These are phyloP conservation scores for Enteromius afrohamiltoni DNA, from an alignment of 2,797 vertebrate genomes.

Conservation along the genomic window DNA sequence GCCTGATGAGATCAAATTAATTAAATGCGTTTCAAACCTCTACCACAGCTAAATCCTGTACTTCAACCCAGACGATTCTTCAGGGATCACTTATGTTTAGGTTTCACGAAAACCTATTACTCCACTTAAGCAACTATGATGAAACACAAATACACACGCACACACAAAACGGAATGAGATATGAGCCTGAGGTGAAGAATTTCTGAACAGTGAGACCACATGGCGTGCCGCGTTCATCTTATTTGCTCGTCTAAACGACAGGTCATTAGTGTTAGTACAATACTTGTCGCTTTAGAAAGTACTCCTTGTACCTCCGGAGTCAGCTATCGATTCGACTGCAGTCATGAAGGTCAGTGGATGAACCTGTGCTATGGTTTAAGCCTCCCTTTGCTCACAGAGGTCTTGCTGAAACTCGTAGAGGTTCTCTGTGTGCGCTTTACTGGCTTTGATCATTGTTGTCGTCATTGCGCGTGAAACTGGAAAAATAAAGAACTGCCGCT, in stretches of 20 bases:
- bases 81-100: background rate
- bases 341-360: background rate
- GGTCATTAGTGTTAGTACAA: slow-evolving; percentile 25
- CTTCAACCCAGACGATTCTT: slow-evolving; percentile 21
- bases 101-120: slow-evolving; percentile 12
- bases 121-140: slow-evolving; percentile 19
- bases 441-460: slow-evolving; percentile 41
- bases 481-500: slow-evolving; percentile 44
- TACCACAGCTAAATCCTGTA: slow-evolving; percentile 10
- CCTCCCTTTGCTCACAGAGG: slow-evolving; percentile 31
- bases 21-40: background rate
- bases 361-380: slow-evolving; percentile 15
- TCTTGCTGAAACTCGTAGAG: slow-evolving; percentile 46
- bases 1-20: slow-evolving; percentile 5
- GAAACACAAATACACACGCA: slow-evolving; percentile 64
- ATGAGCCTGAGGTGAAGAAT: slow-evolving; percentile 52
- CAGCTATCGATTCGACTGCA: slow-evolving; percentile 20
- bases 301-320: background rate
- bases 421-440: slow-evolving; percentile 51
- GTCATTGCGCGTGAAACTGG: slow-evolving; percentile 36
- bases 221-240: background rate
- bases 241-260: background rate
- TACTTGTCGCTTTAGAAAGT: background rate
- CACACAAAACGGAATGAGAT: slow-evolving; percentile 19
- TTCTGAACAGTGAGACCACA: slow-evolving; percentile 44